These are phyloP conservation scores for Anguilla obscura DNA, from an alignment of 2,797 vertebrate genomes.

Conservation along the genomic window DNA sequence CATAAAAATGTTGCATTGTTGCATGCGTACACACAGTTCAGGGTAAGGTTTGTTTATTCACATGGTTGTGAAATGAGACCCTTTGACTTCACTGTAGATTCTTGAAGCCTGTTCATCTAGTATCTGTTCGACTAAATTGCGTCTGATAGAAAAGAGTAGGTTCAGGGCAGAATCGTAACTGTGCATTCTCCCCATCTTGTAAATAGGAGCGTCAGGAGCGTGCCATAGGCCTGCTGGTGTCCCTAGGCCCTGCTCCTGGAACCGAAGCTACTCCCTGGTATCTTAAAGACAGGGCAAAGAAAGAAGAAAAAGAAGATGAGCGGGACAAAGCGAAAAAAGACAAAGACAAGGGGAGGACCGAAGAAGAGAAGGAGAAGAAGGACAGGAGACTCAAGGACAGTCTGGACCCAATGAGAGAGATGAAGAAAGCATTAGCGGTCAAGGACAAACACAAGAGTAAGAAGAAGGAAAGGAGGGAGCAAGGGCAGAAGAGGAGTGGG, in stretches of 20 bases:
- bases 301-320: conserved; percentile 46
- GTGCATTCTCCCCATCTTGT: not conserved
- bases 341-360: conserved; percentile 57
- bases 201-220: conserved; percentile 82
- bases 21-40: not conserved
- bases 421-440: conserved; percentile 73
- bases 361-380: conserved; percentile 73
- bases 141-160: not conserved
- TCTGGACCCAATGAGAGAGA: conserved; percentile 80
- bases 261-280: conserved; percentile 85
- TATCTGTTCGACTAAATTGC: not conserved
- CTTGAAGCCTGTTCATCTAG: not conserved
- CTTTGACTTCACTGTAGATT: not conserved
- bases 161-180: not conserved
- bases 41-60: not conserved
- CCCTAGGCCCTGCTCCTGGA: conserved; percentile 81
- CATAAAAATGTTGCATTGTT: not conserved
- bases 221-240: conserved; percentile 85
- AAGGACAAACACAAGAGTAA: conserved; percentile 67
- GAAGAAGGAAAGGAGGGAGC: conserved; percentile 47
- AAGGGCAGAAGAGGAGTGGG: conserved; percentile 48
- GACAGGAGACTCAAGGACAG: conserved; percentile 78
- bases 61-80: not conserved
- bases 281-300: conserved; percentile 68
- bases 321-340: conserved; percentile 47